These are phyloP conservation scores for Protobothrops flavoviridis DNA, from an alignment of 2,113 vertebrate species.

Conservation along the genomic window DNA sequence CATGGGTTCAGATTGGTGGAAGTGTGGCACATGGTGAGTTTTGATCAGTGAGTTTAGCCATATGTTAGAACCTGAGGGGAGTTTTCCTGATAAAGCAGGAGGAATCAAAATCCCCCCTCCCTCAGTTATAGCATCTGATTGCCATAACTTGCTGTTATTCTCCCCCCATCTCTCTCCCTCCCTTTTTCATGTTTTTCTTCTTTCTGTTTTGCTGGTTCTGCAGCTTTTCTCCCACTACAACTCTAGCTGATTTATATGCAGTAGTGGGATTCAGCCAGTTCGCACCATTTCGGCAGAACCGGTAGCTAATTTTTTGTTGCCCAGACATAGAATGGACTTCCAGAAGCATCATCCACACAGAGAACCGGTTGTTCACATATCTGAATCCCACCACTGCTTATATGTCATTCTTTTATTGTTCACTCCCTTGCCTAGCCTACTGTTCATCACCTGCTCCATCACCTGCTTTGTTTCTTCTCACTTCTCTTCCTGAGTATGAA, in stretches of 20 bases:
- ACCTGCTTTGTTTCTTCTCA: not conserved
- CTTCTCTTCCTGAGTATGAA: not conserved
- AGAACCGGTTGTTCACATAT: no score
- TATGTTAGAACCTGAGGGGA: not conserved
- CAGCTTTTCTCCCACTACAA: no score
- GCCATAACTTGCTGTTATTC: not conserved
- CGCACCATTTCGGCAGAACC: no score
- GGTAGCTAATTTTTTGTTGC: no score
- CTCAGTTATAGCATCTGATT: not conserved
- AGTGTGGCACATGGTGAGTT: not conserved
- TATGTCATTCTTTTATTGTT: not conserved
- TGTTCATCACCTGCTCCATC: not conserved
- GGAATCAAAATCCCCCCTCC: not conserved
- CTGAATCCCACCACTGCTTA: no score
- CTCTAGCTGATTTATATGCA: no score
- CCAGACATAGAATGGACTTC: no score
- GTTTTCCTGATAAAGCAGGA: not conserved
- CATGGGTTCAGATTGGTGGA: not conserved
- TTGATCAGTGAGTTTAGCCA: not conserved
- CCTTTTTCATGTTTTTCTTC: not conserved
- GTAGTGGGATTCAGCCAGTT: no score
- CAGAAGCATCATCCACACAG: no score
- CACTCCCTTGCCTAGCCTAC: not conserved
- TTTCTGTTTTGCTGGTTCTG: no score
- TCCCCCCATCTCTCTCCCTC: not conserved